Percentiles rank a stretch among this genome's conserved stretches.
These are phyloP conservation scores for Scaptomyza parva DNA, from an alignment of 2,888 invertebrate genomes.

Conservation along the genomic window DNA sequence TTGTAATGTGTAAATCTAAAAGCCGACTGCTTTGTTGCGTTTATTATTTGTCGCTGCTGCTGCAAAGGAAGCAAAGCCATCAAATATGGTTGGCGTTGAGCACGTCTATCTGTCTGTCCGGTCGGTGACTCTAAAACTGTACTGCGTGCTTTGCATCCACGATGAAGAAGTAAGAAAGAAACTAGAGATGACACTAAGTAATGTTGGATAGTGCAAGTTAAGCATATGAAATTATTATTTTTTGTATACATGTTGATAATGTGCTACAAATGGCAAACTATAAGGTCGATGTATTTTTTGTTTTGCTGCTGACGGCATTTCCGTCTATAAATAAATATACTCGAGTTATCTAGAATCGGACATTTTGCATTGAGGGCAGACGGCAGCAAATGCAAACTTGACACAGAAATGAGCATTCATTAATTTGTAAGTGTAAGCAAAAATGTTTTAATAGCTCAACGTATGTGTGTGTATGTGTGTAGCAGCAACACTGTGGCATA, in stretches of 20 bases:
- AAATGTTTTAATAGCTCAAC: slow-evolving; percentile 53
- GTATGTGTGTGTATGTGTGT: slow-evolving; percentile 29
- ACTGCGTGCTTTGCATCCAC: slow-evolving; percentile 61
- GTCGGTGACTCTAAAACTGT: slow-evolving; percentile 60
- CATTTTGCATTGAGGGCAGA: slow-evolving; percentile 56
- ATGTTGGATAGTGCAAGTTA: background rate
- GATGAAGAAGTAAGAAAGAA: slow-evolving; percentile 26
- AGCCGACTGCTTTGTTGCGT: slow-evolving; percentile 41
- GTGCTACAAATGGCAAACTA: background rate
- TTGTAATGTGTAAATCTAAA: slow-evolving; percentile 46
- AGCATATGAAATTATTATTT: background rate
- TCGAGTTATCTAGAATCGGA: slow-evolving; percentile 8
- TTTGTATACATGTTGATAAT: background rate
- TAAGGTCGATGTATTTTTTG: background rate
- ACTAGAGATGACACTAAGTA: slow-evolving; percentile 39
- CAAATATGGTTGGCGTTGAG: slow-evolving; percentile 16
- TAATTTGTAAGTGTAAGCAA: slow-evolving; percentile 67
- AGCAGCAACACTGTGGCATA: slow-evolving; percentile 40
- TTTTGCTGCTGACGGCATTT: slow-evolving; percentile 38
- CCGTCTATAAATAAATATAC: slow-evolving; percentile 25
- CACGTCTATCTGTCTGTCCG: slow-evolving; percentile 20
- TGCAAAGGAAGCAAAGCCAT: slow-evolving; percentile 50
- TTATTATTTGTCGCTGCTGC: slow-evolving; percentile 45
- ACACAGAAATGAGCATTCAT: slow-evolving; percentile 63
- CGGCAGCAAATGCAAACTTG: slow-evolving; percentile 63